Evolutionary conservation across 2,888 invertebrate genomes (phyloP), one percentile per base, ranked within the genome.

Genomic region (Diadegma fenestrale): DNA sequence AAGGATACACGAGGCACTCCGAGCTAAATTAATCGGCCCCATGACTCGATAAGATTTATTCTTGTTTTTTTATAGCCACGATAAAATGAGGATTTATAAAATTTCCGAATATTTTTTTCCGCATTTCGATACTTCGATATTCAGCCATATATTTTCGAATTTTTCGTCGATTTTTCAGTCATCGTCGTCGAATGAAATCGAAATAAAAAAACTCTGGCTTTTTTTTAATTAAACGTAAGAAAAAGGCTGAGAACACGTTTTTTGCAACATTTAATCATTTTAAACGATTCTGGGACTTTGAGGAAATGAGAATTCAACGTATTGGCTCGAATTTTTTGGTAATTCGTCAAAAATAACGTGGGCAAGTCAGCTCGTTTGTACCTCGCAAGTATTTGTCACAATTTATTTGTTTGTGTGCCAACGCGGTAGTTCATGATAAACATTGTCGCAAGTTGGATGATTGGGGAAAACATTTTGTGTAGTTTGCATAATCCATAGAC

Each of bases 381-480:
- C 71, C 63, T 71, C 48, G n/a, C n/a, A 78, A 72, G 45, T 78
- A 71, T 78, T 30, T 45, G 41, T 45, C 19, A 22, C 43, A 71
- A 10, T 17, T 30, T 58, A 19, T 58, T 19, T 45, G 7, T 61
- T 19, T 45, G 41, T 33, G 64, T 61, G 43, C 54, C 19, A 58
- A n/a, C 64, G 61, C 26, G 26, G 43, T 33, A 80, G 14, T 82
- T 37, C 8, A 61, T 86, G 77, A 81, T 48, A 43, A 68, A 79
- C 77, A 63, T 80, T 82, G 66, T 82, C 82, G 79, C 76, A 72
- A 66, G 51, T 83, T 83, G 80, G 82, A 83, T 83, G 77, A 83
- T 86, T 80, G 80, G 83, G 80, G 80, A 77, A 77, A 80, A 77
- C 73, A 73, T 86, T 77, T 80, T 61, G 82, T 77, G 80, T 80